Evolutionary conservation across 1,140 invertebrate genomes (phyloP), one percentile per base, ranked within the genome.

Genomic region (Drosophila pseudoobscura): DNA sequence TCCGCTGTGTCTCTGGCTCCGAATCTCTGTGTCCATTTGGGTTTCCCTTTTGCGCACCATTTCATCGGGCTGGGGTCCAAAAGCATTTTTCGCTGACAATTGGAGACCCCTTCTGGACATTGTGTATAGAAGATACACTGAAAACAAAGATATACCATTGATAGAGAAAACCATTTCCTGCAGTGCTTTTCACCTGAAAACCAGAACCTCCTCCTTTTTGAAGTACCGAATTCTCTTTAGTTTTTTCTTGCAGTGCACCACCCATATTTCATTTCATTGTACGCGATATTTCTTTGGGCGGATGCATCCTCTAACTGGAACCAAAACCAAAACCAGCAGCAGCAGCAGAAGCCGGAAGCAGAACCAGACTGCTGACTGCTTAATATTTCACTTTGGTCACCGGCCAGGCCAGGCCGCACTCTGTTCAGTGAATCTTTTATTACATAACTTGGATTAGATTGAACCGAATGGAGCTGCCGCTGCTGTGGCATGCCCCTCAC

Each of bases 241-340:
- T 13, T 39, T 35, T 39, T 13, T 13, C 31, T 3, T 13, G 0
- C 35, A 13, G 35, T 39, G 35, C 13, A 39, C 3, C 24, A 41
- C 61, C 65, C 75, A 82, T 87, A 78, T 88, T 83, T 87, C 82
- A 88, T 78, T 74, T 57, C 80, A 69, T 74, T 76, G 74, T 68
- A 52, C 11, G 13, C 45, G 64, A 76, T 76, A 69, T 69, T 69
- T 77, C 63, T 64, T 53, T 31, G 13, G 31, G 15, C 11, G n/a
- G 31, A 29, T 26, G 26, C 35, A 46, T 39, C 31, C 35, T 54
- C 20, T 20, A 68, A 39, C 35, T 68, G 65, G 43, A 49, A 5
- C 41, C 54, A 44, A 59, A 61, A 39, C 17, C 17, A 20, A 5
- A 49, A 20, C 2, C 8, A 47, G 15, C 13, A 47, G 24, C 31